A percentile compares a stretch with the other conserved stretches of the same genome.
phyloP scores from a whole-genome alignment of 2,113 vertebrate genomes.

The Camelus bactrianus region DNA sequence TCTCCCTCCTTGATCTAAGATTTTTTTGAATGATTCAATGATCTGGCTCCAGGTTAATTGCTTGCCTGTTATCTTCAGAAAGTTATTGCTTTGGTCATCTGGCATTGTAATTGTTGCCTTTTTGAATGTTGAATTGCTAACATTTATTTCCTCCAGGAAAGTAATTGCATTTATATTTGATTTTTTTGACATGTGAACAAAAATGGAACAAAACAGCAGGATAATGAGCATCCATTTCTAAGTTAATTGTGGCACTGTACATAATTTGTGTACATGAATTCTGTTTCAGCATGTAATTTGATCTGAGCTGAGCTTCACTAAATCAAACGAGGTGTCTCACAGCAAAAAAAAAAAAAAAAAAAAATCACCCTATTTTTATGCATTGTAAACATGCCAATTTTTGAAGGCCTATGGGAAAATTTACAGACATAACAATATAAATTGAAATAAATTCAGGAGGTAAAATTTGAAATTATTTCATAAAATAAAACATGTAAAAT shows the following conservation, averaged over 20 bases:
- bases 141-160: slow-evolving; percentile 65
- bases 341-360: slow-evolving; percentile 24
- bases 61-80: slow-evolving; percentile 56
- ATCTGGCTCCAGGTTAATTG: slow-evolving; percentile 50
- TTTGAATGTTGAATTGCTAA: slow-evolving; percentile 63
- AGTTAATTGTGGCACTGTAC: slow-evolving; percentile 72
- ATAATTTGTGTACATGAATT: slow-evolving; percentile 74
- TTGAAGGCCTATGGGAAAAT: background rate
- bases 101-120: slow-evolving; percentile 39
- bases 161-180: slow-evolving; percentile 76
- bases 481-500: background rate
- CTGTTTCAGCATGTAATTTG: slow-evolving; percentile 56
- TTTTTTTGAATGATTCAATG: slow-evolving; percentile 45
- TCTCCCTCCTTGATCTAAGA: background rate
- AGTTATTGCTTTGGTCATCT: slow-evolving; percentile 69
- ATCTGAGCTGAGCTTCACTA: slow-evolving; percentile 45
- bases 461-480: background rate
- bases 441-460: background rate
- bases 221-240: slow-evolving; percentile 70
- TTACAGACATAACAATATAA: slow-evolving; percentile 2
- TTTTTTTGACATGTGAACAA: slow-evolving; percentile 73
- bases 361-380: slow-evolving; percentile 16
- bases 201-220: slow-evolving; percentile 75
- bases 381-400: background rate
- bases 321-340: slow-evolving; percentile 7